Base-by-base conservation (phyloP, 1,140 invertebrate genomes). In the Chelonus insularis region DNA sequence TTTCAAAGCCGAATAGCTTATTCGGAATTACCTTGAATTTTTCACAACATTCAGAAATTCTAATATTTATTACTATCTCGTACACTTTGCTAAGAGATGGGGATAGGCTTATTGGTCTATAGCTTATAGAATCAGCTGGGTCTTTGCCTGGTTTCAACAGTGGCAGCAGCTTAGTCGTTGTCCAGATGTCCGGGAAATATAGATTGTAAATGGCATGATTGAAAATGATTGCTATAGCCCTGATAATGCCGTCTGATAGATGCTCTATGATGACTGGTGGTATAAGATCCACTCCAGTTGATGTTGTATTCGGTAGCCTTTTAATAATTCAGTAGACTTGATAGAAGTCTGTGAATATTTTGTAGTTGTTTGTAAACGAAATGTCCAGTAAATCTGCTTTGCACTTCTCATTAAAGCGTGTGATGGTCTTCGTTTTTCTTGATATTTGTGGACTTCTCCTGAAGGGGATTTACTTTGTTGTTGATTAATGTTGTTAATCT, bases 61-160 rank as follows among this genome's bases (percentile, higher is more conserved):
- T n/a, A n/a, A 45, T 43, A 23, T 57, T 57, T 2, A 57, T 45
- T 4, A 57, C 4, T 54, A 18, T n/a, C 32, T 54, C 51, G 32
- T 29, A 32, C 4, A 54, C 25, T 54, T 54, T 54, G 18, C 51
- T 54, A 9, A 54, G 11, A 11, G 6, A n/a, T n/a, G 51, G 51
- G 0, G 25, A 32, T 3, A 54, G 51, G 14, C 51, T 54, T 8
- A 36, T 54, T 4, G 51, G 51, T 32, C 51, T 29, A 25, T 43
- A 45, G 21, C 41, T 57, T 4, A n/a, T 12, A n/a, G 56, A 21
- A n/a, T 45, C 8, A 1, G 12, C 4, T 11, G 37, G 37, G 1
- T 20, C 7, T 45, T 45, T 11, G 16, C 25, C 23, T 23, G 43
- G 43, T 43, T 47, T 45, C 3, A 23, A 4, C 7, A 54, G 25